A percentile compares a stretch with the other conserved stretches of the same genome.
phyloP scores from a whole-genome alignment of 2,888 invertebrate genomes.

The Hydrotaea diabolus region DNA sequence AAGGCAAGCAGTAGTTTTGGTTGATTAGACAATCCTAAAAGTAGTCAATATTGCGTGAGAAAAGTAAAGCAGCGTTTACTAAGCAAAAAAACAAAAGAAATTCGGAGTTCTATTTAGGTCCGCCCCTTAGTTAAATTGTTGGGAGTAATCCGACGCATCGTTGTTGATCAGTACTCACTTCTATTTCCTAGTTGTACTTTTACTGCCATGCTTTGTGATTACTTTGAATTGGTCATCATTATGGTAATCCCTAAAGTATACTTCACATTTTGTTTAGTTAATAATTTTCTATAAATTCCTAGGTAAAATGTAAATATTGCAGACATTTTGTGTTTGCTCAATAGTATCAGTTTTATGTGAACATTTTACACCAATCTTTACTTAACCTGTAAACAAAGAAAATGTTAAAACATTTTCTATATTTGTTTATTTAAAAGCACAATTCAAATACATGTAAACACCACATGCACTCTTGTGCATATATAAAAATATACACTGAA shows the following conservation, averaged over 20 bases:
- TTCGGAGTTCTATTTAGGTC: too few species aligned
- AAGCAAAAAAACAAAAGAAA: too few species aligned
- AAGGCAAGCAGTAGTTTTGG: neutral
- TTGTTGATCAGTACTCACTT: too few species aligned
- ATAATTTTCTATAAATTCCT: slow-evolving; percentile 75
- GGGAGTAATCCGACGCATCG: too few species aligned
- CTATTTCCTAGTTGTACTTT: neutral
- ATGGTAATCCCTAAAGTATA: slow-evolving; percentile 58
- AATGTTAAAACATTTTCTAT: slow-evolving; percentile 48
- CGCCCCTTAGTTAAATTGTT: too few species aligned
- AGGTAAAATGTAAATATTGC: slow-evolving; percentile 68
- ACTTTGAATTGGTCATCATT: slow-evolving; percentile 8
- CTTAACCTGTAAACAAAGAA: slow-evolving; percentile 66
- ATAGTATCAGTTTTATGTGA: slow-evolving; percentile 38
- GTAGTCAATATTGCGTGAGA: neutral
- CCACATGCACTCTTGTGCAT: too few species aligned
- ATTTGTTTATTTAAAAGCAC: slow-evolving; percentile 57
- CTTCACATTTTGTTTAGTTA: slow-evolving; percentile 19
- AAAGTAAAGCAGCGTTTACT: too few species aligned
- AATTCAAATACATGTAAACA: slow-evolving; percentile 44
- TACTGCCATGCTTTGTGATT: slow-evolving; percentile 42
- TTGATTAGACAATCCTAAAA: neutral
- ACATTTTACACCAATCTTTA: slow-evolving; percentile 53
- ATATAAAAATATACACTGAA: too few species aligned
- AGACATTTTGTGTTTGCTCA: slow-evolving; percentile 13